A percentile compares a stretch with the other conserved stretches of the same genome.
Conservation (phyloP, 2,888 invertebrate genomes). For the Microctonus hyperodae region DNA sequence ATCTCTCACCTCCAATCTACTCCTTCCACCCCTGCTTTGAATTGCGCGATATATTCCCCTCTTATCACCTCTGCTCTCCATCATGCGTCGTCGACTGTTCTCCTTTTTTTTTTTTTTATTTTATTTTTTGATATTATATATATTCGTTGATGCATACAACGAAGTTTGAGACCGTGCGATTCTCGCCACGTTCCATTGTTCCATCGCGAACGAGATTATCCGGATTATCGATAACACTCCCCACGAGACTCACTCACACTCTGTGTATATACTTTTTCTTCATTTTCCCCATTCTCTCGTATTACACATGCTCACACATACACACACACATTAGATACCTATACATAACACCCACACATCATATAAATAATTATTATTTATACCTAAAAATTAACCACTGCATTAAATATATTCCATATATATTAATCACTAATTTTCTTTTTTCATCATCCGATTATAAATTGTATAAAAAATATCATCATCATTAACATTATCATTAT, state of each 20-base stretch:
- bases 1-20: conserved; percentile 22
- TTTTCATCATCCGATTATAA: too few species aligned
- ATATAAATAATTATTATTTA: too few species aligned
- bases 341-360: too few species aligned
- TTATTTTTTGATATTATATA: neutral
- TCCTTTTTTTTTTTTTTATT: conserved; percentile 2
- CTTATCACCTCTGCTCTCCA: neutral
- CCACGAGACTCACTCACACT: conserved; percentile 28
- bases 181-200: conserved; percentile 40
- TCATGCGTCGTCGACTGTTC: neutral
- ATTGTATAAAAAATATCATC: too few species aligned
- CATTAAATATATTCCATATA: neutral
- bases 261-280: neutral
- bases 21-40: conserved; percentile 29
- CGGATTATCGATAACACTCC: conserved; percentile 43
- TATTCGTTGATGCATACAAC: conserved; percentile 47
- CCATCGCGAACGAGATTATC: conserved; percentile 43
- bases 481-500: too few species aligned
- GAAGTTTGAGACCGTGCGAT: conserved; percentile 25
- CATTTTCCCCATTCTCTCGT: neutral
- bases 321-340: conserved; percentile 34
- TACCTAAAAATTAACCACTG: too few species aligned
- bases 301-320: neutral
- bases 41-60: neutral
- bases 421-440: neutral